These are phyloP conservation scores for Pelusios castaneus DNA, from an alignment of 2,113 vertebrate species.

Conservation along the genomic window DNA sequence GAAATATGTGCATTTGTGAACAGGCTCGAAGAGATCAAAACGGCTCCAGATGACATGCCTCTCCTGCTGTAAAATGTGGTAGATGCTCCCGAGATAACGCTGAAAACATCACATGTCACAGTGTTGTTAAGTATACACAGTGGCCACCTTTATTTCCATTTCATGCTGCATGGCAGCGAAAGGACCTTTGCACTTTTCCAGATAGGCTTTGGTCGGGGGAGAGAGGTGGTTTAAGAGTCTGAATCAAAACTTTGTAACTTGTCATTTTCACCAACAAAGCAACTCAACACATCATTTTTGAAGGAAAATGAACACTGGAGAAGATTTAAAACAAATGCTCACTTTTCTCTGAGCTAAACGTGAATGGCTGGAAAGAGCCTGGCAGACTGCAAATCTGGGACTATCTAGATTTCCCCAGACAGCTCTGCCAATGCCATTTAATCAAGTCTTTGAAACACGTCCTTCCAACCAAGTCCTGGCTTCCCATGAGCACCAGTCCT, in stretches of 20 bases:
- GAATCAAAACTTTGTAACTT: constrained; percentile 34
- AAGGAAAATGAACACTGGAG: not conserved
- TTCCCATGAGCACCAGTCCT: not conserved
- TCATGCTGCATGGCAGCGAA: not conserved
- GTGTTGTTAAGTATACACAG: constrained; percentile 47
- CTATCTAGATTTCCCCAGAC: not conserved
- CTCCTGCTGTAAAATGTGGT: constrained; percentile 60
- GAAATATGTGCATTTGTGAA: constrained; percentile 60
- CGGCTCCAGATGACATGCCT: constrained; percentile 58
- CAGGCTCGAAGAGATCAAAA: constrained; percentile 68
- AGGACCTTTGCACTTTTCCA: constrained; percentile 54
- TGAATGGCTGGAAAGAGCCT: fast-evolving
- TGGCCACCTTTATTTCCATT: constrained; percentile 61
- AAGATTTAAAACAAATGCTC: not conserved
- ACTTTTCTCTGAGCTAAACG: not conserved
- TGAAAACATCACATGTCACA: not conserved
- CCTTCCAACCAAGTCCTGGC: fast-evolving
- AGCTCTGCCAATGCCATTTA: fast-evolving
- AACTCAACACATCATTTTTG: not conserved
- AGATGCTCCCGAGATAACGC: constrained; percentile 58
- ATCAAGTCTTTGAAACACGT: not conserved
- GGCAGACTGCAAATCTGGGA: not conserved
- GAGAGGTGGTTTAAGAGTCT: not conserved
- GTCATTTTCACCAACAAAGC: not conserved
- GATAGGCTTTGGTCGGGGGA: not conserved